Conservation (phyloP, 2,888 invertebrate species). For the Blastobasis lacticolella region DNA sequence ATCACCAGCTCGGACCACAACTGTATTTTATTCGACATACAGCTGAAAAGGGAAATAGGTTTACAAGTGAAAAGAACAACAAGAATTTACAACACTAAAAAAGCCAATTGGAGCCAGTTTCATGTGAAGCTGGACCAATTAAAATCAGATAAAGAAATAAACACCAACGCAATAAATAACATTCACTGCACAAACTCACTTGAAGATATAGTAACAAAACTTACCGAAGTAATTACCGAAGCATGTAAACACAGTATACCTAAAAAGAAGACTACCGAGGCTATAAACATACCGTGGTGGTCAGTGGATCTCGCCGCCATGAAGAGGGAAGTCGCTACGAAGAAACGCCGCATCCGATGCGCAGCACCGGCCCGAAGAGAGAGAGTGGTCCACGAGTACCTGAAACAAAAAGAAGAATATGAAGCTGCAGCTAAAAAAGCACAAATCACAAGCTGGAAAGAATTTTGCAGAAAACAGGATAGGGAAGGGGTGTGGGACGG, state of each 20-base stretch:
- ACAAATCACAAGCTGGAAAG: not conserved
- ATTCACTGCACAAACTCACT: not conserved
- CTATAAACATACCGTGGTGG: no score
- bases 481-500: no score
- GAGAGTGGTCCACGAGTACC: not conserved
- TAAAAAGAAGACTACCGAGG: not conserved
- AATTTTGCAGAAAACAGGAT: not conserved
- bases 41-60: conserved; percentile 2
- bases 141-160: not conserved
- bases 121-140: not conserved
- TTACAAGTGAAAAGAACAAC: conserved; percentile 5
- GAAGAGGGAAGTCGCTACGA: no score
- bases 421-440: not conserved
- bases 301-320: no score
- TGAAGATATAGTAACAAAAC: not conserved
- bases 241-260: not conserved
- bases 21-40: conserved; percentile 3
- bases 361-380: not conserved
- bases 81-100: conserved; percentile 8
- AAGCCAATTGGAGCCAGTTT: conserved; percentile 10
- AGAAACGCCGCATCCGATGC: no score
- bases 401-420: not conserved
- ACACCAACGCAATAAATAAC: not conserved
- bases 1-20: conserved; percentile 12
- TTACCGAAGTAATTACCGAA: not conserved